phyloP scores from a whole-genome alignment of 2,797 vertebrate genomes.

The Hipposideros larvatus region DNA sequence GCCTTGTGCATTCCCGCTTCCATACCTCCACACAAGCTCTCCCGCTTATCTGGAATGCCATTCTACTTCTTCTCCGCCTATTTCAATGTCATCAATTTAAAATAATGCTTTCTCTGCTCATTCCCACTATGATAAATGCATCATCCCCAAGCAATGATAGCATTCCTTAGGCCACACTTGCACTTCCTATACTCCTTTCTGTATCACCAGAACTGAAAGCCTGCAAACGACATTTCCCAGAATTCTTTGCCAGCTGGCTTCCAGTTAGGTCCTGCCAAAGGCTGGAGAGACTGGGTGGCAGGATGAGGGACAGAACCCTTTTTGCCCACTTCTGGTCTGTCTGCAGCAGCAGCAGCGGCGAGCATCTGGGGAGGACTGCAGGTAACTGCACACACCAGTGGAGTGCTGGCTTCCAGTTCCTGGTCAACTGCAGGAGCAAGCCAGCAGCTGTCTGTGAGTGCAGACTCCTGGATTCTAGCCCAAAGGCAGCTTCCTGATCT shows the following conservation, averaged over 20 bases:
- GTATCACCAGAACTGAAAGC: not conserved
- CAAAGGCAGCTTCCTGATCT: not conserved
- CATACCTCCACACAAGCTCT: too few species aligned
- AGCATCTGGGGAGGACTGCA: not conserved
- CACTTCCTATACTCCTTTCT: not conserved
- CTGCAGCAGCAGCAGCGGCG: not conserved
- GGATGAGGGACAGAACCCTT: not conserved
- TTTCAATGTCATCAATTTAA: not conserved
- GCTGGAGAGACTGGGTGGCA: not conserved
- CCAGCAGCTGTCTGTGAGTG: not conserved
- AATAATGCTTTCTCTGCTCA: not conserved
- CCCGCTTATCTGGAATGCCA: not conserved
- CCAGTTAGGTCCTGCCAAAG: not conserved
- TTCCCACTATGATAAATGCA: not conserved
- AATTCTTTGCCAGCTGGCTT: not conserved
- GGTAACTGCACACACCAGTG: not conserved
- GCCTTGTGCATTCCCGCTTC: not conserved
- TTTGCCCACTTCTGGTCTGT: not conserved
- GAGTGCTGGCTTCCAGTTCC: not conserved
- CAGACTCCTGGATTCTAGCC: not conserved
- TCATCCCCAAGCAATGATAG: not conserved
- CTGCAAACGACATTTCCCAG: constrained; percentile 37
- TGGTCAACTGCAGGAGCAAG: not conserved
- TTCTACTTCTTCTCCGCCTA: not conserved
- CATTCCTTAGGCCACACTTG: not conserved